Evolutionary conservation across 35 echinoderm and acorn worm species (phyloP), one percentile per base, ranked within the genome.

Genomic region (Anneissia japonica): DNA sequence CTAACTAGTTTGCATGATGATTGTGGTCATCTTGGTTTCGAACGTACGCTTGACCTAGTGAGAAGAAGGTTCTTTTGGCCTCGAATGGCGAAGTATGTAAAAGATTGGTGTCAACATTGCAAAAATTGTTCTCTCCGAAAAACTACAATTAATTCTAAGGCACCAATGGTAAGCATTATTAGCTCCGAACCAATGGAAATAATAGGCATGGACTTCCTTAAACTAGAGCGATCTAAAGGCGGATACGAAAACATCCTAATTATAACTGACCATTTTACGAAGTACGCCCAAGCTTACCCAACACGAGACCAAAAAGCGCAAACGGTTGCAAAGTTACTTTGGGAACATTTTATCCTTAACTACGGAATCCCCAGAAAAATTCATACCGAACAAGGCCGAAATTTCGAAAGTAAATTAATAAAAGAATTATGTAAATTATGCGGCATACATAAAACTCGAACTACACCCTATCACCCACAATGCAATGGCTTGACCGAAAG

Each of bases 11-110:
- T 90, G 0, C 92, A 90, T 38, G 56, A 90, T 79, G 88, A 93
- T 13, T 30, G 90, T 36, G 82, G 87, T 12, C 92, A 94, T 79
- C 35, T 85, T 35, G 87, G 88, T 35, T 31, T 79, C 5, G 84
- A 90, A 38, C 37, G 84, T 26, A 94, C 92, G 7, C 88, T 86
- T 4, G 92, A 94, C 32, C 56, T 89, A 30, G 79, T 90, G 0
- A 26, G 92, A 72, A 77, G 82, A 10, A 17, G 92, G 28, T 94
- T 94, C 29, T 93, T 81, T 51, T 91, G 89, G 89, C 77, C 82
- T 29, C 10, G 39, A 13, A 83, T 83, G 87, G 72, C 55, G 31
- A 7, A 84, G 1, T 39, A 38, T 73, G 31, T 85, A 33, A 77
- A 72, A 34, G 19, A 30, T 12, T 73, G 83, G 46, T 85, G 83